Evolutionary conservation across 2,113 vertebrate species (phyloP), one percentile per base, ranked within the genome.

Genomic region (Phainopepla nitens): DNA sequence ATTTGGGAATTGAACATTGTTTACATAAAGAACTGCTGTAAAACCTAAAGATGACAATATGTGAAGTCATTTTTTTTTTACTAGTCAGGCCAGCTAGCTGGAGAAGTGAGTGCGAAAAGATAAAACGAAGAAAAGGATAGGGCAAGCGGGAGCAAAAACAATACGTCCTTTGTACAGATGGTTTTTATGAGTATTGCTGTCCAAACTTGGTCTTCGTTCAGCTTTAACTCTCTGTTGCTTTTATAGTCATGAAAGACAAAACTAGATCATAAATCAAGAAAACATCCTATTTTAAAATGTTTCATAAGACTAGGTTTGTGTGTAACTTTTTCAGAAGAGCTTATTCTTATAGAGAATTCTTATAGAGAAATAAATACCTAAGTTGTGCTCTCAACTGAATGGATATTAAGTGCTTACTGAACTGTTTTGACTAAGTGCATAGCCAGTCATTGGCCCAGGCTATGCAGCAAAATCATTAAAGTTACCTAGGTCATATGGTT

Each of bases 311-410:
- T 36, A 62, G 15, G 16, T 29, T 66, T 70, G 15, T 18, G 9
- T 24, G 16, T 28, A 89, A 50, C 15, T 39, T 75, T 45, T 54
- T 81, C 31, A 54, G n/a, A 54, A 66, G 7, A 11, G 1, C 35
- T 62, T 33, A 78, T 39, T 39, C 81, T 25, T 1, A 1, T n/a
- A 28, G 53, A 39, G 39, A 39, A 39, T 39, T 69, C 36, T 65
- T 72, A 14, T 6, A 56, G 21, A 27, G 31, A 53, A 85, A 62
- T 31, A 66, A 54, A 49, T 36, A 53, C 19, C 13, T 33, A 66
- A 80, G 5, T 28, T 0, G 0, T 76, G 24, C 13, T 71, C 9
- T 76, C 33, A 56, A 1, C 0, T 86, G 64, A 25, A 71, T 22
- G 12, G 24, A 33, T 50, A 6, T 50, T 69, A 79, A 82, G 11